Conservation (phyloP, 2,888 invertebrate species). For the Phytoseiulus persimilis region DNA sequence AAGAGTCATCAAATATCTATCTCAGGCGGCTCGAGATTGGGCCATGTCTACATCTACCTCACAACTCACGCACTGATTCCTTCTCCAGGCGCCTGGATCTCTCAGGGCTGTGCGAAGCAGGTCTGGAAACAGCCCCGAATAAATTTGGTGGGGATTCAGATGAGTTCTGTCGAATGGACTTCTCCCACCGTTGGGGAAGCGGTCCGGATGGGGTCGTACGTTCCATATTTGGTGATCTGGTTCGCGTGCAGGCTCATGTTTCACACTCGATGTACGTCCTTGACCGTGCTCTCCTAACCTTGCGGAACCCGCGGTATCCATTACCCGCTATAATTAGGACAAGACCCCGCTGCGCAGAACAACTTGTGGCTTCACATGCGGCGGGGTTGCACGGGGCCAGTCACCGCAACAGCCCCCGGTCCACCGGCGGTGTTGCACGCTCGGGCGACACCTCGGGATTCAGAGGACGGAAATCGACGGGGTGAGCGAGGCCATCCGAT, state of each 20-base stretch:
- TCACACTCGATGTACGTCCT: not conserved
- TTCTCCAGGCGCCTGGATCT: not conserved
- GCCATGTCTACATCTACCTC: not conserved
- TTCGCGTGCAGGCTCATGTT: not conserved
- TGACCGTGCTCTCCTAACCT: not conserved
- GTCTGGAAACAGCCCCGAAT: too few species aligned
- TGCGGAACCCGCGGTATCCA: not conserved
- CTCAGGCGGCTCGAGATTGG: not conserved
- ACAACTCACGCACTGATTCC: not conserved
- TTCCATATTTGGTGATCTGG: not conserved
- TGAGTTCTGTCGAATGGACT: too few species aligned
- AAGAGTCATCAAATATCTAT: not conserved
- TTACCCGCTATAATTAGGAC: not conserved
- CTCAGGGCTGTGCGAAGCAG: too few species aligned
- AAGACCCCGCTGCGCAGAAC: not conserved
- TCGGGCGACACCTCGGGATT: not conserved
- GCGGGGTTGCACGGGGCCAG: not conserved
- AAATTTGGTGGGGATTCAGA: too few species aligned
- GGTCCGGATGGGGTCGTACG: not conserved
- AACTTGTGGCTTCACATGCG: not conserved
- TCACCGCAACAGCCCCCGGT: not conserved
- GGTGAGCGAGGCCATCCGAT: not conserved
- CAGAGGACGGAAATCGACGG: not conserved
- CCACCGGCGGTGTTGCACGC: not conserved
- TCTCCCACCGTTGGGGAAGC: not conserved